Evolutionary conservation across 35 echinoderm and acorn worm species (phyloP).

Genomic region (Patiria miniata): DNA sequence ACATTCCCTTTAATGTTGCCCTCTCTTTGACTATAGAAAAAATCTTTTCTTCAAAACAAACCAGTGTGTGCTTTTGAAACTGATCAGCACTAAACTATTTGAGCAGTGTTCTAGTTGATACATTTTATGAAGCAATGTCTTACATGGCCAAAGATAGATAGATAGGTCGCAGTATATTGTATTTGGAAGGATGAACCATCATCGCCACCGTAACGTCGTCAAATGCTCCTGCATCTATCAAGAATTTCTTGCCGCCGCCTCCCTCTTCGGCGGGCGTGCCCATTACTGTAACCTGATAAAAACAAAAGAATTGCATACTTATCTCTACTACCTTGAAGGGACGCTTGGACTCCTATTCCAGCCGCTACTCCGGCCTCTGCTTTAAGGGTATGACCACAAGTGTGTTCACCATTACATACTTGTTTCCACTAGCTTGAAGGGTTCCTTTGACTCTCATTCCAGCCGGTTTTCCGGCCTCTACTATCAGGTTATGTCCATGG

Average conservation of each 20-base stretch:
- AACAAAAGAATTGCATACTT: constrained; percentile 22
- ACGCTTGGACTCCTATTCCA: constrained; percentile 81
- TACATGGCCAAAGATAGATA: constrained; percentile 35
- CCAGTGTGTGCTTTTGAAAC: neutral
- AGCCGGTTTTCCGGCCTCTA: constrained; percentile 61
- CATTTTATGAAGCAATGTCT: neutral
- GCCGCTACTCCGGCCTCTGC: constrained; percentile 73
- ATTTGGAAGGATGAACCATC: constrained; percentile 72
- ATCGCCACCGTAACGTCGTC: constrained; percentile 68
- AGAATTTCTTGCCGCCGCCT: constrained; percentile 61
- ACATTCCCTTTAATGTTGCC: too few species aligned
- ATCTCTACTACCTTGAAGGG: constrained; percentile 46
- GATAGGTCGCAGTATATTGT: constrained; percentile 25
- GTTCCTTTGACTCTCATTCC: constrained; percentile 77
- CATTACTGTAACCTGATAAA: constrained; percentile 63
- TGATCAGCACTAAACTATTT: neutral
- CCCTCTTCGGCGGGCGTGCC: constrained; percentile 89
- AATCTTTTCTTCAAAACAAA: too few species aligned
- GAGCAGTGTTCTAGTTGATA: neutral
- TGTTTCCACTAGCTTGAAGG: constrained; percentile 35
- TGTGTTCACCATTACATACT: constrained; percentile 40
- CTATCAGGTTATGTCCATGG: constrained; percentile 86
- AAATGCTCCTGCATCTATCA: constrained; percentile 67
- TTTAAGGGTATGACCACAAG: too few species aligned
- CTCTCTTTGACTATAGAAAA: too few species aligned